phyloP scores from a whole-genome alignment of 2,888 invertebrate species.

The Odontomyia ornata region DNA sequence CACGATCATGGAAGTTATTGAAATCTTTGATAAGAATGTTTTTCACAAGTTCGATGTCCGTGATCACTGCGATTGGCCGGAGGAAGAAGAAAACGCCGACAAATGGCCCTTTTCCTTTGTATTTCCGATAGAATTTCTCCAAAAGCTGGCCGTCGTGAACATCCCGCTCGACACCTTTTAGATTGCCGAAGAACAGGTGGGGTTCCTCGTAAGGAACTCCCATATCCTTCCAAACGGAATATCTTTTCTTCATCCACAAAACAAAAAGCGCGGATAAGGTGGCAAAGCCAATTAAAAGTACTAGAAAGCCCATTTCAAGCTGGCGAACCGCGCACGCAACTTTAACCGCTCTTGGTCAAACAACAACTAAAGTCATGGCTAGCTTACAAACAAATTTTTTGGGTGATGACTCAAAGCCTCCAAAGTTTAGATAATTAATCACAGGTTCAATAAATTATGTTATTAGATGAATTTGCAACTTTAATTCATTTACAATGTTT shows the following conservation, averaged over 20 bases:
- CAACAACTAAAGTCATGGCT: too few species aligned
- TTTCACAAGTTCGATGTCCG: slow-evolving; percentile 42
- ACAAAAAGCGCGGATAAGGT: neutral
- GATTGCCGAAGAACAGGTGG: neutral
- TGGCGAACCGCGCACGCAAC: too few species aligned
- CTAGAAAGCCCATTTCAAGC: neutral
- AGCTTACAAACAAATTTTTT: too few species aligned
- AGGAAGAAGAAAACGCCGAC: slow-evolving; percentile 57
- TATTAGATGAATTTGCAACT: too few species aligned
- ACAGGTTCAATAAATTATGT: too few species aligned
- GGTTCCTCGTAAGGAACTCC: neutral
- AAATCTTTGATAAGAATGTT: slow-evolving; percentile 44
- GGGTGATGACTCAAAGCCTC: too few species aligned
- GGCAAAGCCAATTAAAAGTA: neutral
- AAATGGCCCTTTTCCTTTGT: slow-evolving; percentile 55
- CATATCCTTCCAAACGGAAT: neutral
- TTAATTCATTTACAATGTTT: too few species aligned
- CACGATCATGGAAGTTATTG: slow-evolving; percentile 41
- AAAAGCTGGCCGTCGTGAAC: slow-evolving; percentile 51
- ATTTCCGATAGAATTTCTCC: slow-evolving; percentile 55
- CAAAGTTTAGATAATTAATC: too few species aligned
- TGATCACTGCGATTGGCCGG: slow-evolving; percentile 52
- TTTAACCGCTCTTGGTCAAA: too few species aligned
- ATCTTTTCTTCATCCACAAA: neutral
- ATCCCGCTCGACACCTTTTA: slow-evolving; percentile 30